These are phyloP conservation scores for Istiophorus platypterus DNA, from an alignment of 2,113 vertebrate genomes.

Conservation along the genomic window DNA sequence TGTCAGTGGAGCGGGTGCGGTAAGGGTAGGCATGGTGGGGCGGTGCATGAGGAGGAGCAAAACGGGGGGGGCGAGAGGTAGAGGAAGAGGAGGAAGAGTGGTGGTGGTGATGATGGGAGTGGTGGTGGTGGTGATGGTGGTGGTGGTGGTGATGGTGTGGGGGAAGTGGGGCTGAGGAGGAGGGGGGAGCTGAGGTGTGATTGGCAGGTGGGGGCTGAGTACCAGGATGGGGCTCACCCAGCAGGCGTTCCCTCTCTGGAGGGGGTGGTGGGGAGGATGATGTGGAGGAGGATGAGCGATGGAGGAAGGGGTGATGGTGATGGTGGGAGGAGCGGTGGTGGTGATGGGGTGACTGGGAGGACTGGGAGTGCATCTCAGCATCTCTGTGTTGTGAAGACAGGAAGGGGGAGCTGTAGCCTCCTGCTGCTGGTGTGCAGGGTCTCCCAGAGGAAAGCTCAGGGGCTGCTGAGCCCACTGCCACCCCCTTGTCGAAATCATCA, in stretches of 20 bases:
- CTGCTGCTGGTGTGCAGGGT: constrained; percentile 77
- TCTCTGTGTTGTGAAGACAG: constrained; percentile 89
- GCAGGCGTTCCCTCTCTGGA: constrained; percentile 76
- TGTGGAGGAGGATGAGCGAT: constrained; percentile 83
- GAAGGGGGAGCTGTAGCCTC: constrained; percentile 92
- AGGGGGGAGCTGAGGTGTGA: constrained; percentile 41
- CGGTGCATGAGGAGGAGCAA: constrained; percentile 45
- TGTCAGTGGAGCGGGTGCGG: constrained; percentile 89
- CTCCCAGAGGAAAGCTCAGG: constrained; percentile 74
- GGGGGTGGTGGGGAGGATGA: constrained; percentile 75
- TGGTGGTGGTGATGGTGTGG: constrained; percentile 77
- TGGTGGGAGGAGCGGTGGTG: constrained; percentile 72
- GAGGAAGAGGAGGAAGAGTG: constrained; percentile 66
- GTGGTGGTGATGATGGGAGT: constrained; percentile 69
- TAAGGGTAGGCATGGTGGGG: constrained; percentile 80
- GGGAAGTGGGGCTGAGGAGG: constrained; percentile 46
- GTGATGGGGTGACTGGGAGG: constrained; percentile 71
- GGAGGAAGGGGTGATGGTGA: constrained; percentile 73
- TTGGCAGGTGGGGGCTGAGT: constrained; percentile 3
- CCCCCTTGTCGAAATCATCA: constrained; percentile 88
- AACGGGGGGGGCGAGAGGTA: constrained; percentile 69
- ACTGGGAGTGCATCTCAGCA: constrained; percentile 85
- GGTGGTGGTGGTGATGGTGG: constrained; percentile 83
- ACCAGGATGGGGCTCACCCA: constrained; percentile 62
- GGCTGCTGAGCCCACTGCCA: constrained; percentile 61